Conservation (phyloP, 2,113 vertebrate genomes). For the Chrysemys picta region DNA sequence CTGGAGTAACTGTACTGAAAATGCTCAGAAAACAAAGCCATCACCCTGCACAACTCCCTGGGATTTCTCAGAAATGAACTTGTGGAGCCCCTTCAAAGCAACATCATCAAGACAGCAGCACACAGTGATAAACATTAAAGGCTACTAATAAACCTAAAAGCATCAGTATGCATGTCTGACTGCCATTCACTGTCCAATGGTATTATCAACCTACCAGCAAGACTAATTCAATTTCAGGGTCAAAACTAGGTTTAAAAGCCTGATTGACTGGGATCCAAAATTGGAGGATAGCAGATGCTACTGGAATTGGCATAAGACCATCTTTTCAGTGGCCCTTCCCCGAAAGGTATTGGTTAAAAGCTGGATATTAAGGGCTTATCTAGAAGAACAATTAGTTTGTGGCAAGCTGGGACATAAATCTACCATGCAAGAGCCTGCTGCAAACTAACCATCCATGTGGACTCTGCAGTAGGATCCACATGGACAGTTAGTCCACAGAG, state of each 20-base stretch:
- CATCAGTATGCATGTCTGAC: not conserved
- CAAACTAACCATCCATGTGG: not conserved
- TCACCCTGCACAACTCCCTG: not conserved
- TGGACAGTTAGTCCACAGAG: not conserved
- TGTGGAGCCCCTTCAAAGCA: not conserved
- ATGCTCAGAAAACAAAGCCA: not conserved
- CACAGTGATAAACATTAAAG: not conserved
- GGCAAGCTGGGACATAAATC: no score
- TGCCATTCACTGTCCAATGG: not conserved
- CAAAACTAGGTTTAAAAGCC: not conserved
- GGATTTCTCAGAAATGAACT: not conserved
- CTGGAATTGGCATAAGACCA: not conserved
- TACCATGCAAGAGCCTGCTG: not conserved
- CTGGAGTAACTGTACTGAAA: not conserved
- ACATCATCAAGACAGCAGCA: not conserved
- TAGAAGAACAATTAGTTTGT: not conserved
- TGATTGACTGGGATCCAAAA: not conserved
- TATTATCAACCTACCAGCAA: not conserved
- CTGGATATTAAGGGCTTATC: not conserved
- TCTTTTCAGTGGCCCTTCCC: not conserved
- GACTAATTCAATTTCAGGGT: not conserved
- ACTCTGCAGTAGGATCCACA: not conserved
- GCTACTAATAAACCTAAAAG: not conserved
- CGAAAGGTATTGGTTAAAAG: not conserved
- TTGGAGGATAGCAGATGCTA: not conserved